Conservation (phyloP, 2,797 vertebrate genomes). For the Gallirallus australis region DNA sequence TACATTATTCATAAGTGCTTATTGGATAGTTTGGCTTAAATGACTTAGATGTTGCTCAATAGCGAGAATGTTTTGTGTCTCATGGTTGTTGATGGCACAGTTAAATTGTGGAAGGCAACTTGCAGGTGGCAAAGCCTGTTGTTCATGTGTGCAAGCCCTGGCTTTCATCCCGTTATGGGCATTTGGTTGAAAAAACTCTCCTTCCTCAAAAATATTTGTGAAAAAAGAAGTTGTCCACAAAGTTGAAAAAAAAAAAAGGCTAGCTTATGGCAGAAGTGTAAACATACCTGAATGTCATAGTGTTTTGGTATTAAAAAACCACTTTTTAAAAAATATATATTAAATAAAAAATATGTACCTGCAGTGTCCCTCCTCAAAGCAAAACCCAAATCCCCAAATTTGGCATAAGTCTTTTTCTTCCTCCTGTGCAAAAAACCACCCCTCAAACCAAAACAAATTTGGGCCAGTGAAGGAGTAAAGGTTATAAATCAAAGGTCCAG, state of each 20-base stretch:
- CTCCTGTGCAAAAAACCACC: fast-evolving
- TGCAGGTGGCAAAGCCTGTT: background rate
- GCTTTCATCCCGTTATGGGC: background rate
- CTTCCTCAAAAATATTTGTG: background rate
- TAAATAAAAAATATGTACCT: background rate
- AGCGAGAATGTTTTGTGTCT: background rate
- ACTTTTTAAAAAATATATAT: background rate
- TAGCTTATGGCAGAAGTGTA: background rate
- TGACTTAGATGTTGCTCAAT: background rate
- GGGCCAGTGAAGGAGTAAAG: background rate
- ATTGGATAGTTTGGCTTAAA: background rate
- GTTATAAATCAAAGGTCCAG: background rate
- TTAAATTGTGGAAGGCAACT: background rate
- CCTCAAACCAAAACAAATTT: background rate
- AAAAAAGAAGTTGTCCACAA: background rate
- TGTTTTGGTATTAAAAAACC: background rate
- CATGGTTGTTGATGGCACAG: fast-evolving
- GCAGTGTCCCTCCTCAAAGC: background rate
- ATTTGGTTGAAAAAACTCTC: background rate
- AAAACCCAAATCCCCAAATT: background rate
- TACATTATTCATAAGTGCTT: background rate
- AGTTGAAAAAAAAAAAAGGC: fast-evolving
- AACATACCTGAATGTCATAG: background rate
- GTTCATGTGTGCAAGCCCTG: background rate
- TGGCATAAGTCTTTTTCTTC: background rate